These are phyloP conservation scores for Albula glossodonta DNA, from an alignment of 2,113 vertebrate species.

Conservation along the genomic window DNA sequence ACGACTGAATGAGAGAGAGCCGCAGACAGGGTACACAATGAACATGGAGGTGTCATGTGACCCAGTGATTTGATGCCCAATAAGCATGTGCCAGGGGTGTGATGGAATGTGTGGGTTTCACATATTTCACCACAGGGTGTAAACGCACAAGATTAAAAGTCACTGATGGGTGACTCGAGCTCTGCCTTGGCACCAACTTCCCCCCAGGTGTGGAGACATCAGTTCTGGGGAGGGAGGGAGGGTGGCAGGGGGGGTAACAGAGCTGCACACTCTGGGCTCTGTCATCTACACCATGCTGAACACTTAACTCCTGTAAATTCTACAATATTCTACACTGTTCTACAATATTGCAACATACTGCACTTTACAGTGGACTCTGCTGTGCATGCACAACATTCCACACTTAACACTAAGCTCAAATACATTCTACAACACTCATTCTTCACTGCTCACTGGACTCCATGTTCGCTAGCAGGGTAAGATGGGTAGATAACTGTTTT, in stretches of 20 bases:
- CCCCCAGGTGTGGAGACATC: not conserved
- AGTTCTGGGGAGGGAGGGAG: not conserved
- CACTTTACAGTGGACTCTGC: not conserved
- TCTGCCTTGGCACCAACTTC: not conserved
- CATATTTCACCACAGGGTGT: not conserved
- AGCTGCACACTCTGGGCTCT: too few species aligned
- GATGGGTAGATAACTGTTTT: too few species aligned
- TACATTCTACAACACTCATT: too few species aligned
- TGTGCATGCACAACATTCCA: not conserved
- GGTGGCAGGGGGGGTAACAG: not conserved
- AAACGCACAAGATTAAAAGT: not conserved
- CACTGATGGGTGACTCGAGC: not conserved
- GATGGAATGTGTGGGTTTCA: not conserved
- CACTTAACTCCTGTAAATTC: too few species aligned
- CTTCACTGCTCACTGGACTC: too few species aligned
- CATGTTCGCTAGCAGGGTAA: too few species aligned
- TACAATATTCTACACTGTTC: not conserved
- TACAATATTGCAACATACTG: not conserved
- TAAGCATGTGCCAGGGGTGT: not conserved
- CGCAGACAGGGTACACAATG: not conserved
- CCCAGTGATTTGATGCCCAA: not conserved
- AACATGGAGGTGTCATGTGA: not conserved
- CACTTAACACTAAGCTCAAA: not conserved
- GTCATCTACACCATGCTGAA: too few species aligned
- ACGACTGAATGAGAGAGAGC: not conserved